Conservation (phyloP, 2,888 invertebrate species). For the Acanthacorydalis orientalis region DNA sequence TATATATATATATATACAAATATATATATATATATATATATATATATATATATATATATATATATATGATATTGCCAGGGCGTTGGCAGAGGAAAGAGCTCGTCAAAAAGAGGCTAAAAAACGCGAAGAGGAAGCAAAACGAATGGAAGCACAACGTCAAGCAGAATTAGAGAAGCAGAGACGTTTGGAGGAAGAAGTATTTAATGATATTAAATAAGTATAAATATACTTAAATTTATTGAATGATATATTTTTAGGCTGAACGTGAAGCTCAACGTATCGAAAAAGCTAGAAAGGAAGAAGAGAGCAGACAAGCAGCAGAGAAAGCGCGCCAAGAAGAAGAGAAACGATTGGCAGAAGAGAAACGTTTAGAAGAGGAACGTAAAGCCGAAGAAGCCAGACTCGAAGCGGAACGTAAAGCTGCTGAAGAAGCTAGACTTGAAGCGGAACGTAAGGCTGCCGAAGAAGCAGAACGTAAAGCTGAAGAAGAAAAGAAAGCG, state of each 20-base stretch:
- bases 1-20: no score
- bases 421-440: constrained; percentile 29
- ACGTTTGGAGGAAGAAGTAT: constrained; percentile 25
- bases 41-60: no score
- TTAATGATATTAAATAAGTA: constrained; percentile 14
- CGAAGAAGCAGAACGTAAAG: constrained; percentile 20
- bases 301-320: constrained; percentile 18
- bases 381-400: constrained; percentile 31
- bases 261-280: constrained; percentile 18
- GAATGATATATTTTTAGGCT: constrained; percentile 14
- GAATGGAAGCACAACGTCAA: constrained; percentile 32
- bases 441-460: constrained; percentile 33
- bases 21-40: no score
- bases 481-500: constrained; percentile 30
- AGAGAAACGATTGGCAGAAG: constrained; percentile 32
- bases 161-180: constrained; percentile 28
- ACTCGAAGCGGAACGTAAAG: constrained; percentile 32
- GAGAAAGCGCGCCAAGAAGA: constrained; percentile 22
- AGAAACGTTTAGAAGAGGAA: constrained; percentile 27
- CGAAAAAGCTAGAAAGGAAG: constrained; percentile 17
- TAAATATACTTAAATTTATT: not conserved
- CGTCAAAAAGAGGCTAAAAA: constrained; percentile 34
- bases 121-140: constrained; percentile 30
- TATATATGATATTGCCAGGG: no score
- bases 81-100: constrained; percentile 37